phyloP scores from a whole-genome alignment of 2,888 invertebrate genomes.

The Apoda limacodes region DNA sequence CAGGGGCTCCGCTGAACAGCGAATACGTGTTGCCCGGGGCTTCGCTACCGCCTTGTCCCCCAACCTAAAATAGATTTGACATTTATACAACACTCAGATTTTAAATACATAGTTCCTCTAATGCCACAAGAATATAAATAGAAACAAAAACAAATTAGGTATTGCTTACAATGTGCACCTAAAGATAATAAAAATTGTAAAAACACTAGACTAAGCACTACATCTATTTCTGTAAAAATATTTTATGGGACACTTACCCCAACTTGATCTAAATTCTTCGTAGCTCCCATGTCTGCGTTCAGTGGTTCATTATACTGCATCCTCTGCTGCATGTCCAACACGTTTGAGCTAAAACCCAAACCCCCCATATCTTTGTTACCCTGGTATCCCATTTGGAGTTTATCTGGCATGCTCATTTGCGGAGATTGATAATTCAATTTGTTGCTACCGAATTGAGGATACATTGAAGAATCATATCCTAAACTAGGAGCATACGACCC shows the following conservation, averaged over 20 bases:
- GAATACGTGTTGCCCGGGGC: conserved; percentile 66
- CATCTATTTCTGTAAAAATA: too few relatives aligned
- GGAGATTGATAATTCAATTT: conserved; percentile 39
- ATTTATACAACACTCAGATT: too few relatives aligned
- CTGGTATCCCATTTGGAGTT: conserved; percentile 29
- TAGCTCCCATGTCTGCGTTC: conserved; percentile 23
- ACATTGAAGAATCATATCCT: conserved; percentile 52
- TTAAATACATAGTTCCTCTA: too few relatives aligned
- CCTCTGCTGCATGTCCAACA: conserved; percentile 35
- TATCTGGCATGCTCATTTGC: conserved; percentile 35
- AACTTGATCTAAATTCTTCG: conserved; percentile 32
- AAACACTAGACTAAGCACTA: too few relatives aligned
- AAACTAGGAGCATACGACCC: conserved; percentile 35
- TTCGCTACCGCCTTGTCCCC: conserved; percentile 19
- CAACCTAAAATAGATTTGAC: too few relatives aligned
- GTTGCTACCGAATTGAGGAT: conserved; percentile 43
- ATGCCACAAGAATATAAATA: too few relatives aligned
- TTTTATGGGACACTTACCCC: too few relatives aligned
- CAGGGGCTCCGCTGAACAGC: conserved; percentile 66
- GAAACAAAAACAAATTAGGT: neutral
- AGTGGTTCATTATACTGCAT: conserved; percentile 33
- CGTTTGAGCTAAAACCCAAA: conserved; percentile 30
- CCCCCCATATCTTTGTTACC: conserved; percentile 34
- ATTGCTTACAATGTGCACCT: too few relatives aligned
- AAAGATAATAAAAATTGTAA: too few relatives aligned